Evolutionary conservation across 2,888 invertebrate genomes (phyloP), one percentile per base, ranked within the genome.

Genomic region (Chloroclysta siterata): DNA sequence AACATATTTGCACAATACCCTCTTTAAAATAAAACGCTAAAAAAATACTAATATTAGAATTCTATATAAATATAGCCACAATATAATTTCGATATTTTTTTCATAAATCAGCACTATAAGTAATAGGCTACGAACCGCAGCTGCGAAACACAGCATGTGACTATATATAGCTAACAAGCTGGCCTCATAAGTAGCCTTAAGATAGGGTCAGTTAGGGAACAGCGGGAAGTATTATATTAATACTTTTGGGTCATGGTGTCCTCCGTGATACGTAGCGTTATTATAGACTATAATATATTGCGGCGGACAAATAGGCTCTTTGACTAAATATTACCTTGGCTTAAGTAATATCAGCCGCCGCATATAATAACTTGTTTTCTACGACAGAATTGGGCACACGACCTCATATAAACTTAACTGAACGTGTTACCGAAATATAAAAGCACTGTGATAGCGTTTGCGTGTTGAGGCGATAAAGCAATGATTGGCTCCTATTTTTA

Each of bases 251-350:
- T 63, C 65, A 59, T 64, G 36, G 69, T 72, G 70, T 70, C 65
- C 66, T 65, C 41, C 59, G 56, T 63, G 61, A 69, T 68, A 66
- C 65, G 59, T 56, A 60, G 62, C 68, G 65, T 66, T 73, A 73
- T 77, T 74, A 72, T 69, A 65, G 59, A 63, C 69, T 11, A 39
- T 39, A 51, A 73, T 74, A 72, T 67, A 73, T 76, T 73, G 68
- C 53, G 48, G 61, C 54, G 68, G 65, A 70, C 72, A 72, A 73
- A 71, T 68, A 68, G 66, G 57, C 65, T 63, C 60, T 68, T 73
- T 65, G 36, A 51, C 63, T 70, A 60, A 69, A 69, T 69, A 68
- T 65, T 66, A 66, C 58, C 59, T 42, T 51, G 14, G 57, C 60
- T 54, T 54, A 51, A 46, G 53, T 57, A 22, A 51, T 54, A 42